Evolutionary conservation across 2,888 invertebrate genomes (phyloP), one percentile per base, ranked within the genome.

Genomic region (Synergus laeviventris): DNA sequence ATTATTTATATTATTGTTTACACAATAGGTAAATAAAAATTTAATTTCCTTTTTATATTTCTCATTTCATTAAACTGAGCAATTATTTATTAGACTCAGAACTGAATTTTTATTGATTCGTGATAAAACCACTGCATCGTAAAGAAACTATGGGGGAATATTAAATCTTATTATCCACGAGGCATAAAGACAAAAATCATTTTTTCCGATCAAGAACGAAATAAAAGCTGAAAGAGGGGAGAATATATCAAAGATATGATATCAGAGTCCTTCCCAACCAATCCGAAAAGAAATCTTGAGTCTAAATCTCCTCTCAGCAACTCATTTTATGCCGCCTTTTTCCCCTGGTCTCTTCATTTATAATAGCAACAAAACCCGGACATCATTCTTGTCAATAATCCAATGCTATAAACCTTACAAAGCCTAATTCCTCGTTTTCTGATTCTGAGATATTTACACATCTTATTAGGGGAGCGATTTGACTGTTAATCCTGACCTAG

Each of bases 181-280:
- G 36, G 45, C 18, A 36, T 70, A 45, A 49, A 36, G 36, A 36
- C 36, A 24, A 70, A 49, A 70, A 49, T 70, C 70, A 70, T 70
- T 70, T 70, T 70, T 36, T n/a, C 21, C 31, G 8, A 36, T 18
- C 73, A 74, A 75, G 18, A 70, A 49, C 12, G 49, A 74, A 24
- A 75, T 59, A 36, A 76, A 61, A 73, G 75, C 74, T 21, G 56
- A 56, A 49, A 60, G 54, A 62, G 62, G 64, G 39, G 60, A 42
- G 62, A 59, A 78, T 31, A 62, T 54, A 42, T 42, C 62, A 66
- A 76, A 24, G 16, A 24, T 45, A 45, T 66, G 24, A 2, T 14
- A n/a, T 49, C 21, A 42, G n/a, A 42, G 14, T 38, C 31, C n/a
- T 62, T 62, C 3, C 38, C n/a, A 31, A 70, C 24, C 45, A 49